Percentiles rank a stretch among this genome's conserved stretches.
These are phyloP conservation scores for Butorides virescens DNA, from an alignment of 2,113 vertebrate genomes.

Conservation along the genomic window DNA sequence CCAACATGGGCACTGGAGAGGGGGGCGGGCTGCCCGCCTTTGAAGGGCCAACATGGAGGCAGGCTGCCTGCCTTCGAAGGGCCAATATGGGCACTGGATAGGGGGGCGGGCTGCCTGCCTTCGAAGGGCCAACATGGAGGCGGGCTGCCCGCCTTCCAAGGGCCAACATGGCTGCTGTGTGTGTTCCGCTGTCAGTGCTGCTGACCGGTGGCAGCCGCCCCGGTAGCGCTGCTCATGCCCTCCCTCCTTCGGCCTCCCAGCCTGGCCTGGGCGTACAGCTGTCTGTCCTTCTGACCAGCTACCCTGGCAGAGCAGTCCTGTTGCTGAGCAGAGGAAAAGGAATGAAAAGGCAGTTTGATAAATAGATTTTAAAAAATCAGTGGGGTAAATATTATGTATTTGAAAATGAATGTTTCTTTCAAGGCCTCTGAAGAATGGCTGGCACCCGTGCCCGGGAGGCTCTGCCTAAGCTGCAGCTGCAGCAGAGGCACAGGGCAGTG, in stretches of 20 bases:
- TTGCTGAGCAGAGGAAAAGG: not conserved
- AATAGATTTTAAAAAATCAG: slow-evolving; percentile 8
- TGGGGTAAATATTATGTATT: slow-evolving; percentile 19
- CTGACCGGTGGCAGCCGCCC: not conserved
- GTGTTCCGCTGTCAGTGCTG: no score
- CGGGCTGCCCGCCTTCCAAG: not conserved
- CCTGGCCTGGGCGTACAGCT: not conserved
- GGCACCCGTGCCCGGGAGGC: not conserved
- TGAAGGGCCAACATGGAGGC: no score
- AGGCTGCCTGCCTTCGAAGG: no score
- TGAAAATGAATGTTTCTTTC: slow-evolving; percentile 51
- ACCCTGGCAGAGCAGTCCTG: not conserved
- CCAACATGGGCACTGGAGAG: no score
- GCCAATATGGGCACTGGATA: no score
- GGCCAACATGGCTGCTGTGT: not conserved
- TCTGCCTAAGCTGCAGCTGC: slow-evolving; percentile 17
- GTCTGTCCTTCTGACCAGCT: not conserved
- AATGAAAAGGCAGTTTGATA: slow-evolving; percentile 49
- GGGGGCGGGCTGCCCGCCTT: no score
- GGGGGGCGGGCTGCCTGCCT: no score
- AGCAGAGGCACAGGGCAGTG: slow-evolving; percentile 17
- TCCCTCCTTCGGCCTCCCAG: not conserved
- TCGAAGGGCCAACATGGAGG: no score
- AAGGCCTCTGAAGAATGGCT: slow-evolving; percentile 2
- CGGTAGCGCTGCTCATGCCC: not conserved